Base-by-base conservation (phyloP, 2,113 vertebrate genomes). In the Chlorodrepanis virens region DNA sequence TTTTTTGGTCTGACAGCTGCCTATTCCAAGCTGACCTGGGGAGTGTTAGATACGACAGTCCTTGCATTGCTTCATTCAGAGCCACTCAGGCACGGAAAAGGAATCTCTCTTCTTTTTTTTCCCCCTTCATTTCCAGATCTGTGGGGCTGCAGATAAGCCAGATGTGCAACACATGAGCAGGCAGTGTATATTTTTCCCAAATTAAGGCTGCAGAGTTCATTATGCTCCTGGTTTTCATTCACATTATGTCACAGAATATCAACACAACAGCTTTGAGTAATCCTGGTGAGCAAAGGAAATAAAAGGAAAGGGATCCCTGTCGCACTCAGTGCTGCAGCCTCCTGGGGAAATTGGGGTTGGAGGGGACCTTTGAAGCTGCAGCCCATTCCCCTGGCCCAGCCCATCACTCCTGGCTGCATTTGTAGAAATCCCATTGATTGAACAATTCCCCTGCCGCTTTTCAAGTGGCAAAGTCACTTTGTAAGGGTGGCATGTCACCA, bases 381-480 rank as follows among this genome's bases (percentile, higher is more conserved):
- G 2, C 63, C 52, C 61, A 6, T 60, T 37, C 27, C 28, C 10
- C 4, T 42, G 44, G 44, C 31, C 37, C 75, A 31, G 17, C 59
- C 69, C 61, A 22, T n/a, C 31, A 8, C 18, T 42, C 52, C 35
- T 7, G 61, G 24, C 2, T 37, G 45, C 19, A 1, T n/a, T 27
- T 27, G 31, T 25, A 6, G 24, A 28, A 45, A 71, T 16, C 33
- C 9, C 0, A 20, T 14, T 6, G 85, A 76, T 3, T 8, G 60
- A 11, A 59, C 42, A 80, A 49, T 4, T 21, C n/a, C 64, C 60
- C 33, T 7, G 0, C 7, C 0, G 0, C 49, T 89, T 65, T n/a
- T 20, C 8, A 14, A 5, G 33, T 12, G 82, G 37, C 35, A 2
- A 27, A 19, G 89, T 56, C 83, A 13, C 44, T 76, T 8, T 4